phyloP scores from a whole-genome alignment of 2,888 invertebrate genomes.

The Celastrina argiolus region DNA sequence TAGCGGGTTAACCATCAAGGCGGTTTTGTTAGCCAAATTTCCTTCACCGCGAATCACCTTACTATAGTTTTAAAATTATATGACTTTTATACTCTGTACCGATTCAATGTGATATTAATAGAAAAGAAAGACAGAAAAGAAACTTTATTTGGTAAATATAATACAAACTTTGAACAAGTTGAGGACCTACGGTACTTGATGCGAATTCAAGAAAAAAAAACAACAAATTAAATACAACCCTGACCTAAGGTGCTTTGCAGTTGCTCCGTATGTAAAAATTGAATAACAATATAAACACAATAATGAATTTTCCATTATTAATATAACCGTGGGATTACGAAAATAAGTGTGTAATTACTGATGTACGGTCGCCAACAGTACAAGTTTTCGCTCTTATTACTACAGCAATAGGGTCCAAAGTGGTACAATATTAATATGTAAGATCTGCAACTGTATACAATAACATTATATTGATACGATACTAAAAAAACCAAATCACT shows the following conservation, averaged over 20 bases:
- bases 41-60: neutral
- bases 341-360: neutral
- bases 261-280: neutral
- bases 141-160: too few species aligned
- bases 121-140: too few species aligned
- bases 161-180: too few species aligned
- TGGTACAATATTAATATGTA: too few species aligned
- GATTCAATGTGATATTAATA: too few species aligned
- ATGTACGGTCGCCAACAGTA: neutral
- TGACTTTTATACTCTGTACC: too few species aligned
- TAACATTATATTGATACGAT: neutral
- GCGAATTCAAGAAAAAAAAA: neutral
- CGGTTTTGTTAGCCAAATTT: neutral
- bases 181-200: neutral
- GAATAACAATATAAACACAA: neutral
- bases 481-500: neutral
- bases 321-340: neutral
- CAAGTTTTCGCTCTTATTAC: neutral
- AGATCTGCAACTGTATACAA: too few species aligned
- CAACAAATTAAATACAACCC: neutral
- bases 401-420: too few species aligned
- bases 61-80: neutral
- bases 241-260: neutral
- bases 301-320: neutral
- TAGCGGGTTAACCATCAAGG: neutral